Evolutionary conservation across 2,113 vertebrate genomes (phyloP).

Genomic region (Phocoena sinus): DNA sequence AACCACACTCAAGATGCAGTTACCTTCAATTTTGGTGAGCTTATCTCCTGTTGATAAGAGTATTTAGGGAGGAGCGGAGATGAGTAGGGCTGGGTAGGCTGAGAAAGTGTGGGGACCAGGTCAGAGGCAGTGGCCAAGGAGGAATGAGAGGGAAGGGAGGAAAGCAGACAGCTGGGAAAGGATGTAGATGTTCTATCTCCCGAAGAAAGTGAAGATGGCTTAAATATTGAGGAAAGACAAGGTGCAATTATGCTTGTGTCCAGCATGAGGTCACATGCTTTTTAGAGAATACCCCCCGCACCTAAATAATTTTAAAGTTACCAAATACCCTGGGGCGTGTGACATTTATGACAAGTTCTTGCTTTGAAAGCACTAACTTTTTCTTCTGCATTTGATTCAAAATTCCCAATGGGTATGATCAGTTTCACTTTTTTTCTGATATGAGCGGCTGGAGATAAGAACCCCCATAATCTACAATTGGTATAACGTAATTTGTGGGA

Average conservation of each 20-base stretch:
- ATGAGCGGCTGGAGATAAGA: not conserved
- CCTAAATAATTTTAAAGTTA: not conserved
- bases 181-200: constrained; percentile 63
- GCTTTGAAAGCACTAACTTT: not conserved
- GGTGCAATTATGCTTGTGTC: constrained; percentile 45
- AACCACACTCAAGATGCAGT: constrained; percentile 73
- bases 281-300: not conserved
- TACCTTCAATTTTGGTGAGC: constrained; percentile 91
- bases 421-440: not conserved
- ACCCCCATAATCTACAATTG: not conserved
- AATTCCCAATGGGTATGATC: not conserved
- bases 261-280: not conserved
- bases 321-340: not conserved
- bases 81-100: constrained; percentile 72
- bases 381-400: not conserved
- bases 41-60: constrained; percentile 82
- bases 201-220: constrained; percentile 71
- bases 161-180: constrained; percentile 62
- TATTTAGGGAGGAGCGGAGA: constrained; percentile 81
- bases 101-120: constrained; percentile 58
- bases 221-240: constrained; percentile 76
- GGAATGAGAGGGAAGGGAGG: constrained; percentile 70
- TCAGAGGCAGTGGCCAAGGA: constrained; percentile 72
- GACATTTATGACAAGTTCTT: not conserved
- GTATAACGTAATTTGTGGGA: not conserved